A percentile compares a stretch with the other conserved stretches of the same genome.
phyloP scores from a whole-genome alignment of 1,140 invertebrate species.

The Hetaerina americana region DNA sequence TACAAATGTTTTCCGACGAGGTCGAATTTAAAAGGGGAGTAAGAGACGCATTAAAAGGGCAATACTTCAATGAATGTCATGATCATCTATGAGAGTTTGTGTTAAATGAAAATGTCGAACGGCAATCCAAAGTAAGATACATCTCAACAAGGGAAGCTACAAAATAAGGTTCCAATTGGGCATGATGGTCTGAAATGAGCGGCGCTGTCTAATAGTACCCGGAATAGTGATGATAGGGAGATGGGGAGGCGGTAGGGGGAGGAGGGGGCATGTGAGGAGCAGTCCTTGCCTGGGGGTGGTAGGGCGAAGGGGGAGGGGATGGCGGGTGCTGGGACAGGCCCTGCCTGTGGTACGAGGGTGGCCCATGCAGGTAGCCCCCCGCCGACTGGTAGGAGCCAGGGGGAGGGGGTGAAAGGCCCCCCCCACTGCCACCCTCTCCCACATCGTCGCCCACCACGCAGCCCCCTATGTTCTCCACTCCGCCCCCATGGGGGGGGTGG shows the following conservation, averaged over 20 bases:
- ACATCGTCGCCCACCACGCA: not conserved
- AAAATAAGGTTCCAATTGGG: too few species aligned
- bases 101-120: too few species aligned
- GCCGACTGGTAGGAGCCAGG: not conserved
- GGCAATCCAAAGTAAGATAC: too few species aligned
- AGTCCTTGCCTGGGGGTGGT: not conserved
- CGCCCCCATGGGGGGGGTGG: not conserved
- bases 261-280: conserved; percentile 6
- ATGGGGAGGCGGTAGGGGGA: conserved; percentile 7
- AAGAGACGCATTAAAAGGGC: too few species aligned
- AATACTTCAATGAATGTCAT: too few species aligned
- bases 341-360: not conserved
- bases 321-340: not conserved
- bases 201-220: conserved; percentile 18
- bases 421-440: not conserved
- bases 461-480: not conserved
- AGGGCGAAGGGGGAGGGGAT: not conserved
- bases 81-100: too few species aligned
- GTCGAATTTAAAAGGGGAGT: too few species aligned
- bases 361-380: not conserved
- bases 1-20: too few species aligned
- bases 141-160: too few species aligned
- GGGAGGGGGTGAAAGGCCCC: not conserved
- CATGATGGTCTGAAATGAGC: too few species aligned
- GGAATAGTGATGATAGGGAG: conserved; percentile 15